Evolutionary conservation across 2,113 vertebrate genomes (phyloP).

Genomic region (Talpa occidentalis): DNA sequence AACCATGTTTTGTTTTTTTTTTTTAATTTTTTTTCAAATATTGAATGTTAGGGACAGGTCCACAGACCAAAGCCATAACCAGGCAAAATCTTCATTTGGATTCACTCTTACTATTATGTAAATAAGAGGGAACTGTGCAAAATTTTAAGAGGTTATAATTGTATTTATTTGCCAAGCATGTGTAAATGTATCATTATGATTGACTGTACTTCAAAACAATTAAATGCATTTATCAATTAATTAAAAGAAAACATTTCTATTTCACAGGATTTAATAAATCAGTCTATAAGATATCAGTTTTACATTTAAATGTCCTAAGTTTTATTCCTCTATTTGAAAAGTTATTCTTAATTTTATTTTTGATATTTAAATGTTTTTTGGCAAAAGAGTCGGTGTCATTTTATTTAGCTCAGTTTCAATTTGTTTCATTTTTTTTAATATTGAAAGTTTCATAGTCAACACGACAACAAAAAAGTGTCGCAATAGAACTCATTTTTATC

Average conservation of each 20-base stretch:
- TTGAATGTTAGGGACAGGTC: background rate
- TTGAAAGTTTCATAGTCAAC: constrained; percentile 59
- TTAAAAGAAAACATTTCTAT: background rate
- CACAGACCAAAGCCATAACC: background rate
- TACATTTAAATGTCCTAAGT: constrained; percentile 32
- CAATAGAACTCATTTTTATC: constrained; percentile 80
- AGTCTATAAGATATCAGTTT: constrained; percentile 39
- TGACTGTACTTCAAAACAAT: background rate
- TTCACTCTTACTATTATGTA: background rate
- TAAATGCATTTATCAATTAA: background rate
- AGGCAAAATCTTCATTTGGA: background rate
- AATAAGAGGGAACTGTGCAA: background rate
- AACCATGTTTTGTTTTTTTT: accelerated
- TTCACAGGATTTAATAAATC: constrained; percentile 23
- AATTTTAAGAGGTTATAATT: background rate
- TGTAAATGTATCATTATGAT: background rate
- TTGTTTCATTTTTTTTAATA: constrained; percentile 14
- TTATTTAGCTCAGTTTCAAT: constrained; percentile 62
- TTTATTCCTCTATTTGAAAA: constrained; percentile 26
- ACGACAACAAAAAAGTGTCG: constrained; percentile 59
- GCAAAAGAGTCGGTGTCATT: background rate
- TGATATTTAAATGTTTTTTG: constrained; percentile 38
- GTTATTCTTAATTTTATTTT: background rate
- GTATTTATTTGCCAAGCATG: background rate
- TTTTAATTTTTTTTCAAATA: background rate